Percentiles rank a stretch among this genome's conserved stretches.
phyloP scores from a whole-genome alignment of 1,140 invertebrate genomes.

The Fragariocoptes setiger region DNA sequence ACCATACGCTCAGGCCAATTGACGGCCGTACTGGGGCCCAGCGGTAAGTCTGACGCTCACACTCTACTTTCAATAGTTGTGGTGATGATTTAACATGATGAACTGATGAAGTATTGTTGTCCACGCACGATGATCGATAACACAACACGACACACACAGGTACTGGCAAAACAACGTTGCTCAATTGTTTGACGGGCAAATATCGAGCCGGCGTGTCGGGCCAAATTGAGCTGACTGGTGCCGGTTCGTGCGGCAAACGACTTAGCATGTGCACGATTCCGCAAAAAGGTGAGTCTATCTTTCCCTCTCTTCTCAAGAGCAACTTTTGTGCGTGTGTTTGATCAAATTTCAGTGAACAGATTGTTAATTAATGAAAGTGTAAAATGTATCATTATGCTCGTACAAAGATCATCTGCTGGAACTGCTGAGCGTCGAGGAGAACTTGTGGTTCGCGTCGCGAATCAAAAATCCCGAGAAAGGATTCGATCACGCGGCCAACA shows the following conservation, averaged over 20 bases:
- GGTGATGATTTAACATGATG: background rate
- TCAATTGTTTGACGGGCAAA: conserved; percentile 7
- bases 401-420: conserved; percentile 1
- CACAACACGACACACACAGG: background rate
- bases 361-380: no score
- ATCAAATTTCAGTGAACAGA: no score
- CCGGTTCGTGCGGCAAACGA: no score
- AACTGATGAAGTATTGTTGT: background rate
- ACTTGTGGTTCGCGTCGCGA: conserved; percentile 1
- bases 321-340: no score
- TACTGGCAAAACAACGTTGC: conserved; percentile 8
- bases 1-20: conserved; percentile 16
- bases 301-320: no score
- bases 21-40: conserved; percentile 25
- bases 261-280: background rate
- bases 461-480: conserved; percentile 1
- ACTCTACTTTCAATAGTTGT: background rate
- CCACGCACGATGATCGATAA: background rate
- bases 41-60: conserved; percentile 21
- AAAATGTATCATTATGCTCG: no score
- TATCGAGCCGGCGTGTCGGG: conserved; percentile 5
- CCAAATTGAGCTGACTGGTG: background rate
- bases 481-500: background rate
- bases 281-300: background rate
- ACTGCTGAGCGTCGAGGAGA: background rate